These are phyloP conservation scores for Oscheius onirici DNA, from an alignment of 2,888 invertebrate species.

Conservation along the genomic window DNA sequence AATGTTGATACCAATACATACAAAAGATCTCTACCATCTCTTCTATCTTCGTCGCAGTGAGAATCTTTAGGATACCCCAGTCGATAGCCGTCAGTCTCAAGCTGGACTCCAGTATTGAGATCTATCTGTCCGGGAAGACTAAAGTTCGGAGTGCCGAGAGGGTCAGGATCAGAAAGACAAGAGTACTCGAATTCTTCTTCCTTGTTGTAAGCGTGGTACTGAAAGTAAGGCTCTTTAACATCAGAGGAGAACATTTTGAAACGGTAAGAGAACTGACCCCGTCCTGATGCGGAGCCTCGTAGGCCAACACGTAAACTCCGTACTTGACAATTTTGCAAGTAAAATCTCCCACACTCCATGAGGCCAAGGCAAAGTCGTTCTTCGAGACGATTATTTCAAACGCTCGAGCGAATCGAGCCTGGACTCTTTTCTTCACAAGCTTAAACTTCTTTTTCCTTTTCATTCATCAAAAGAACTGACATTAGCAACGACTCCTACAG, in stretches of 20 bases:
- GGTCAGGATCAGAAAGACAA: conserved; percentile 36
- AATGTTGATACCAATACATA: neutral
- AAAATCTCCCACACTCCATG: conserved; percentile 14
- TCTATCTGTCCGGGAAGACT: conserved; percentile 31
- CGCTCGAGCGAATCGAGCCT: conserved; percentile 31
- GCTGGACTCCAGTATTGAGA: neutral
- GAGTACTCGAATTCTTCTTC: conserved; percentile 39
- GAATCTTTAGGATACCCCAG: conserved; percentile 49
- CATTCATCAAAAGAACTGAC: neutral
- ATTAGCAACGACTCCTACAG: conserved; percentile 10
- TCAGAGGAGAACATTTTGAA: no score
- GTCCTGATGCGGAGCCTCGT: conserved; percentile 13
- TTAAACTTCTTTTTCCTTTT: neutral
- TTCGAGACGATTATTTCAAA: conserved; percentile 15
- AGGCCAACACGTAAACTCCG: neutral
- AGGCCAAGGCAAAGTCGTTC: neutral
- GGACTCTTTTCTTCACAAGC: conserved; percentile 35
- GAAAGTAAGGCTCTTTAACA: no score
- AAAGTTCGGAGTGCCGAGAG: conserved; percentile 37
- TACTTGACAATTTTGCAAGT: neutral
- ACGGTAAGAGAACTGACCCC: conserved; percentile 15
- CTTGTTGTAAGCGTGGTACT: conserved; percentile 46
- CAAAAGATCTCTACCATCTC: neutral
- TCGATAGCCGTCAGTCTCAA: conserved; percentile 38
- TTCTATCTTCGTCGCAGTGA: conserved; percentile 36